Conservation (phyloP, 2,113 vertebrate genomes). For the Clarias magur region DNA sequence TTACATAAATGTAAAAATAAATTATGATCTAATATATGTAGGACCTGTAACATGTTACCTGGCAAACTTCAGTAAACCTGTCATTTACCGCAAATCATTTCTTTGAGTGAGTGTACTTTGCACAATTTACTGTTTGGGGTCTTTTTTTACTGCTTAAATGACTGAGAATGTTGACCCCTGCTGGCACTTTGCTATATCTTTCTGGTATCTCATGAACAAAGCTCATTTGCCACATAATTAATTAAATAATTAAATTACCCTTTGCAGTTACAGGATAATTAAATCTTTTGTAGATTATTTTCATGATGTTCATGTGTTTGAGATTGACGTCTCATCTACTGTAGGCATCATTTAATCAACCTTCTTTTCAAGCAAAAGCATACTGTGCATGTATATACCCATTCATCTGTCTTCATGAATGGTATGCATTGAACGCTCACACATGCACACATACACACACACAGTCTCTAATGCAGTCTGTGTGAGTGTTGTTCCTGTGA, state of each 20-base stretch:
- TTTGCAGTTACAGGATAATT: slow-evolving; percentile 16
- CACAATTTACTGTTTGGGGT: neutral
- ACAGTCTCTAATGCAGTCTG: neutral
- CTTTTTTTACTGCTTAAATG: neutral
- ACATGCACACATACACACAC: neutral
- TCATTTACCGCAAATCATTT: neutral
- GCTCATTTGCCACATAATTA: slow-evolving; percentile 32
- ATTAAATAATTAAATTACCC: slow-evolving; percentile 17
- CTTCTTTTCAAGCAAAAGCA: neutral
- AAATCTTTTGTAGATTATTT: slow-evolving; percentile 41
- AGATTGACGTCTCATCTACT: slow-evolving; percentile 53
- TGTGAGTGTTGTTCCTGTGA: slow-evolving; percentile 61
- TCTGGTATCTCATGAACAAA: slow-evolving; percentile 3
- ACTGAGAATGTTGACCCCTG: neutral
- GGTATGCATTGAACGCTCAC: slow-evolving; percentile 60
- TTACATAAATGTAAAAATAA: too few relatives aligned
- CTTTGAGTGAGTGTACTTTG: neutral
- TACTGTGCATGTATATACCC: slow-evolving; percentile 38
- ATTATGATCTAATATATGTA: neutral
- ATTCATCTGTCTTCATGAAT: slow-evolving; percentile 65
- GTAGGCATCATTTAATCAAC: slow-evolving; percentile 62
- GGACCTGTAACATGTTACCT: neutral
- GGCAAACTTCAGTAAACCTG: neutral
- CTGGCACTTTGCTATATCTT: neutral
- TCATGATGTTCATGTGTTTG: slow-evolving; percentile 43